Conservation (phyloP, 2,888 invertebrate genomes). For the Standfussiana lucernea region DNA sequence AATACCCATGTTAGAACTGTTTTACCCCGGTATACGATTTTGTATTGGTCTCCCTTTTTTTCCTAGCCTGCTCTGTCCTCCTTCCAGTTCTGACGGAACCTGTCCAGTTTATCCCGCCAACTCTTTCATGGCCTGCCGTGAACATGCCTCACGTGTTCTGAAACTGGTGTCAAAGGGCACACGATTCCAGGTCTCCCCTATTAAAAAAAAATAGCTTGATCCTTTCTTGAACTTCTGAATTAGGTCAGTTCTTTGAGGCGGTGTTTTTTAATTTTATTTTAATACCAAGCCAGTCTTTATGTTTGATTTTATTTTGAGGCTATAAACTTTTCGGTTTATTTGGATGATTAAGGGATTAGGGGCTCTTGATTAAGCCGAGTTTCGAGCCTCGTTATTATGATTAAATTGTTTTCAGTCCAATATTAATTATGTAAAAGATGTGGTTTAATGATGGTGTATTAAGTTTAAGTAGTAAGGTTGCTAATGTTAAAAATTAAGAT, state of each 20-base stretch:
- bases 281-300: conserved; percentile 27
- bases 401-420: conserved; percentile 15
- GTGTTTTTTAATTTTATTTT: conserved; percentile 33
- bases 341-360: conserved; percentile 35
- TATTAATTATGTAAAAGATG: conserved; percentile 4
- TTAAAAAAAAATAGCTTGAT: not conserved
- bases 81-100: not conserved
- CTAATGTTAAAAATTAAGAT: not conserved
- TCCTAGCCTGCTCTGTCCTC: not conserved
- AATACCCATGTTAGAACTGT: not conserved
- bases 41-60: not conserved
- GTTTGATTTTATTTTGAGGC: conserved; percentile 47
- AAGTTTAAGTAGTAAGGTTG: not conserved
- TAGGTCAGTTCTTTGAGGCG: not conserved
- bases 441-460: not conserved
- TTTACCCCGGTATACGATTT: not conserved
- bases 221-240: conserved; percentile 9
- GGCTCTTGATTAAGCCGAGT: conserved; percentile 36
- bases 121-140: not conserved
- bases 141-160: too few relatives aligned
- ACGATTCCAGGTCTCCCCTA: not conserved
- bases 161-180: not conserved
- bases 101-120: not conserved
- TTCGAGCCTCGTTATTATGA: conserved; percentile 34
- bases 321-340: conserved; percentile 38